A percentile compares a stretch with the other conserved stretches of the same genome.
Evolutionary conservation across 2,797 vertebrate genomes (phyloP).

Genomic region (Furcifer pardalis): DNA sequence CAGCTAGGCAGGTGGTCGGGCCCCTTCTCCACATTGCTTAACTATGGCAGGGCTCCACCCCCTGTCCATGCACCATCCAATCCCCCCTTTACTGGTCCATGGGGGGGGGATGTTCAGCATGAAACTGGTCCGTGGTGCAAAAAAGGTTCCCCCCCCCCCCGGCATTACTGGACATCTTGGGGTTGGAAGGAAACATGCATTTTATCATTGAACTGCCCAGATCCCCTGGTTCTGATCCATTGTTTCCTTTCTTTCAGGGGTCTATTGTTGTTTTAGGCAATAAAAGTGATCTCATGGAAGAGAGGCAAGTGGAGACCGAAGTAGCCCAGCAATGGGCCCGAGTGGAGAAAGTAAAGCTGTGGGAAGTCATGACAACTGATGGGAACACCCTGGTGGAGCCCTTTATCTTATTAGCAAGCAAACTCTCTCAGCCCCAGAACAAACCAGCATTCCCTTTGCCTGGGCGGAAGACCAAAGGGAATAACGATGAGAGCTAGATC

Average conservation of each 20-base stretch:
- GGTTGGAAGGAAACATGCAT: no score
- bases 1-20: no score
- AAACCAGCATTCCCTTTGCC: slow-evolving; percentile 93
- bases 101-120: no score
- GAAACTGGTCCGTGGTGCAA: no score
- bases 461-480: slow-evolving; percentile 91
- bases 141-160: background rate
- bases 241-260: slow-evolving; percentile 77
- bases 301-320: slow-evolving; percentile 89
- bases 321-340: slow-evolving; percentile 91
- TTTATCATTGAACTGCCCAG: background rate
- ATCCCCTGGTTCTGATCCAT: background rate
- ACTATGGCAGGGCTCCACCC: no score
- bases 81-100: no score
- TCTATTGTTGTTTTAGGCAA: slow-evolving; percentile 91
- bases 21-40: no score
- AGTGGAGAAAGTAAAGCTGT: slow-evolving; percentile 91
- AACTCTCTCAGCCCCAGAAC: slow-evolving; percentile 94
- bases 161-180: background rate
- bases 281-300: slow-evolving; percentile 88
- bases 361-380: slow-evolving; percentile 93
- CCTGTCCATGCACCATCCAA: no score
- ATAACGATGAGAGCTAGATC: slow-evolving; percentile 83
- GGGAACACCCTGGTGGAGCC: slow-evolving; percentile 90
- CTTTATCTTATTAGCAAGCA: slow-evolving; percentile 91